These are phyloP conservation scores for Petromus typicus DNA, from an alignment of 2,113 vertebrate genomes.

Conservation along the genomic window DNA sequence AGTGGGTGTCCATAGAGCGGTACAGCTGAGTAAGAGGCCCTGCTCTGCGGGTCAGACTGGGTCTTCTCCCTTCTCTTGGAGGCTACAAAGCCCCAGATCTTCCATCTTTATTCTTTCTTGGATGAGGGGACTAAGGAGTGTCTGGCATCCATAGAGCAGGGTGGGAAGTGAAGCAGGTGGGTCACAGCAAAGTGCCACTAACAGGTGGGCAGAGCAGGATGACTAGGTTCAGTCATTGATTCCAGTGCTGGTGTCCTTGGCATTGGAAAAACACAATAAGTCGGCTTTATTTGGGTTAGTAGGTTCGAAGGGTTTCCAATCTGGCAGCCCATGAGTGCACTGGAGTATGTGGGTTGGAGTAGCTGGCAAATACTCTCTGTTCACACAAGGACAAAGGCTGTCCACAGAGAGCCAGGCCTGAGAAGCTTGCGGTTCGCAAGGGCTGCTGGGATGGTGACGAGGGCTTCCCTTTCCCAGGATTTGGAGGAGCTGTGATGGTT, in stretches of 20 bases:
- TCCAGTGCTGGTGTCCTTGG: neutral
- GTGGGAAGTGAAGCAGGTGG: neutral
- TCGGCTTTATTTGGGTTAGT: neutral
- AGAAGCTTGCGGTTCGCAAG: neutral
- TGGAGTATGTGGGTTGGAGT: neutral
- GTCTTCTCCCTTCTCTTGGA: neutral
- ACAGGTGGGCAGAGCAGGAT: neutral
- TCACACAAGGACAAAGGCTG: slow-evolving; percentile 4
- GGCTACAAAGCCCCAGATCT: neutral
- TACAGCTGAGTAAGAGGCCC: neutral
- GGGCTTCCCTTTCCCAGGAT: neutral
- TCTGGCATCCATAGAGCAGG: neutral
- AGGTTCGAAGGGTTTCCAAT: neutral
- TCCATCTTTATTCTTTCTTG: neutral
- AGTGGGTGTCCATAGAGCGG: neutral
- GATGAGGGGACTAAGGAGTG: neutral
- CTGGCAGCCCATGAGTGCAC: neutral
- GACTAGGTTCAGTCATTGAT: neutral
- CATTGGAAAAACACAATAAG: neutral
- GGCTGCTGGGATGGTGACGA: neutral
- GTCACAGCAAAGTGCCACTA: neutral
- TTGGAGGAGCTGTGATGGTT: neutral
- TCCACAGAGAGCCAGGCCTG: neutral
- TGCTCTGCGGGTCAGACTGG: neutral
- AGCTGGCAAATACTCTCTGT: neutral